phyloP scores from a whole-genome alignment of 2,888 invertebrate species.

The Drosophila macrospina region DNA sequence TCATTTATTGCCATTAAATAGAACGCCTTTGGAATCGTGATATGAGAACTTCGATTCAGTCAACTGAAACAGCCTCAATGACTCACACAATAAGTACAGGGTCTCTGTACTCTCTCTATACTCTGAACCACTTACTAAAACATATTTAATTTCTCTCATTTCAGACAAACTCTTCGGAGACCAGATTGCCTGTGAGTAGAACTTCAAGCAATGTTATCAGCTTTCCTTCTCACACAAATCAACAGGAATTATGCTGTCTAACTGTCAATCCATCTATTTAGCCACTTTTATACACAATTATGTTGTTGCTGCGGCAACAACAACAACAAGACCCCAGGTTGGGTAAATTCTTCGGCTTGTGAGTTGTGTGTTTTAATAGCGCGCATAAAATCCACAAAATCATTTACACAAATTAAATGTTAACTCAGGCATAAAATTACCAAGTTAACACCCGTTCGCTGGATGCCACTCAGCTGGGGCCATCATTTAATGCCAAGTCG shows the following conservation, averaged over 20 bases:
- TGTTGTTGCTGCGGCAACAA: background rate
- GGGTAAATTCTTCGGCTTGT: slow-evolving; percentile 1
- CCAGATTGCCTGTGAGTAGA: slow-evolving; percentile 11
- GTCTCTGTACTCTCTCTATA: background rate
- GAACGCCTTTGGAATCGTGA: too few relatives aligned
- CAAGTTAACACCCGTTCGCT: slow-evolving; percentile 80
- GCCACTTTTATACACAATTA: slow-evolving; percentile 7
- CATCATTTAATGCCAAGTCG: slow-evolving; percentile 58
- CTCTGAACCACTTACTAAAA: slow-evolving; percentile 8
- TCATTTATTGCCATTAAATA: too few relatives aligned
- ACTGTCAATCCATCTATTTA: slow-evolving; percentile 39
- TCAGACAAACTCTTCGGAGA: slow-evolving; percentile 5
- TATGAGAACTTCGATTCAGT: too few relatives aligned
- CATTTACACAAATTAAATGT: slow-evolving; percentile 81
- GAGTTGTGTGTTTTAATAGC: slow-evolving; percentile 65
- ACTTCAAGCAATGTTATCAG: slow-evolving; percentile 7
- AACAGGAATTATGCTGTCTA: slow-evolving; percentile 64
- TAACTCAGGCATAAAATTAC: slow-evolving; percentile 83
- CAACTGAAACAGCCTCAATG: too few relatives aligned
- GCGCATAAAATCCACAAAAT: slow-evolving; percentile 79
- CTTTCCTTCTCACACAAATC: slow-evolving; percentile 62
- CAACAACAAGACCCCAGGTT: too few relatives aligned
- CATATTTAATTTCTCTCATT: slow-evolving; percentile 15
- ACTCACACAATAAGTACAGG: too few relatives aligned
- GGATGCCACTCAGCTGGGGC: slow-evolving; percentile 31